Evolutionary conservation across 2,797 vertebrate genomes (phyloP).

Genomic region (Urosaurus nigricauda): DNA sequence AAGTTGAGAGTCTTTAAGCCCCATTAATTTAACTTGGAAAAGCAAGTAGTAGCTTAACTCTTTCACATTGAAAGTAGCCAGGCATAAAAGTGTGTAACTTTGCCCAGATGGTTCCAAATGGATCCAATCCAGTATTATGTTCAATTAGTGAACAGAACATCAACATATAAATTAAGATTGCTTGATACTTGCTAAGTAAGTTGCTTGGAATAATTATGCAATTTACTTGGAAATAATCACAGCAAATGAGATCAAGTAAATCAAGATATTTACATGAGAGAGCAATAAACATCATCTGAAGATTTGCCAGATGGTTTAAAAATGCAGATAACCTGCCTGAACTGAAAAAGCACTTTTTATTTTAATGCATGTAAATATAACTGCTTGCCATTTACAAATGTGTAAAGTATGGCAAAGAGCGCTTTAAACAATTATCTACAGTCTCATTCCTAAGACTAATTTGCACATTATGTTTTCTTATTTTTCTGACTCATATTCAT

Average conservation of each 20-base stretch:
- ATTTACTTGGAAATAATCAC: not conserved
- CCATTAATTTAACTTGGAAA: not conserved
- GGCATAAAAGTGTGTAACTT: constrained; percentile 1
- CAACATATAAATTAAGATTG: not conserved
- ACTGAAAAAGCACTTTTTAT: not conserved
- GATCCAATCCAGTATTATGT: not conserved
- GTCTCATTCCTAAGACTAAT: not conserved
- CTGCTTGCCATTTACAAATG: not conserved
- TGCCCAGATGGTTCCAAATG: not conserved
- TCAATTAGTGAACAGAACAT: not conserved
- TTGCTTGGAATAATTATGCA: constrained; percentile 2
- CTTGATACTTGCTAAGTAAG: not conserved
- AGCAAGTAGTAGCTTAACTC: not conserved
- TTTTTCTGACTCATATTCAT: not conserved
- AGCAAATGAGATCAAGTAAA: not conserved
- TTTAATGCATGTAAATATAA: constrained; percentile 14
- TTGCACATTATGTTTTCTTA: not conserved
- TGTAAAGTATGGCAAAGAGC: not conserved
- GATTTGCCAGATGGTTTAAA: not conserved
- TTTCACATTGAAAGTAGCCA: not conserved
- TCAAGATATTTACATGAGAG: constrained; percentile 4
- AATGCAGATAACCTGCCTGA: not conserved
- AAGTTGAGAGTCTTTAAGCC: not conserved
- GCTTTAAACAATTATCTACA: not conserved
- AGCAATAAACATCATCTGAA: not conserved